These are phyloP conservation scores for Ciconia boyciana DNA, from an alignment of 2,113 vertebrate genomes.

Conservation along the genomic window DNA sequence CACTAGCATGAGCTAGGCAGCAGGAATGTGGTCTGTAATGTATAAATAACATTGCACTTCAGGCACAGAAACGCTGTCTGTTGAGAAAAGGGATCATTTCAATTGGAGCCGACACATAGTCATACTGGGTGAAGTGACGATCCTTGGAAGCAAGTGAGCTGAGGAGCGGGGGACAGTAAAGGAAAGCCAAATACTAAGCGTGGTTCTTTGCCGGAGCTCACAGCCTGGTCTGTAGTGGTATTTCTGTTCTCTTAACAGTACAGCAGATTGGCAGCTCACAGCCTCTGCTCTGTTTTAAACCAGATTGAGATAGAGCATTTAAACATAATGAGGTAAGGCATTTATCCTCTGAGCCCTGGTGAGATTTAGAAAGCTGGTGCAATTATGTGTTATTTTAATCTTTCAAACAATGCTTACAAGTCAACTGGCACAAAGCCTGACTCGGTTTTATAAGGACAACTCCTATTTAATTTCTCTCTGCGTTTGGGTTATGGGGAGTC, in stretches of 20 bases:
- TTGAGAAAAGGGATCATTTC: background rate
- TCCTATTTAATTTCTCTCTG: background rate
- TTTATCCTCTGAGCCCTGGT: slow-evolving; percentile 42
- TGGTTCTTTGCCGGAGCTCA: background rate
- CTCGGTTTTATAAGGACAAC: slow-evolving; percentile 39
- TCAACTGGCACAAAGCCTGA: slow-evolving; percentile 7
- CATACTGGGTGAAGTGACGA: background rate
- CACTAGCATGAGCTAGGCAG: background rate
- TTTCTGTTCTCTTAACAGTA: background rate
- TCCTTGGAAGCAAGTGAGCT: background rate
- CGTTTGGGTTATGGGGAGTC: background rate
- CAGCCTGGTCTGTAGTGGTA: background rate
- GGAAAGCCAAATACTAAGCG: background rate
- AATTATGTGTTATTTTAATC: slow-evolving; percentile 31
- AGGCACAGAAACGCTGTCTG: background rate
- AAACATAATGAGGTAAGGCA: slow-evolving; percentile 12
- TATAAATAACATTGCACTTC: background rate
- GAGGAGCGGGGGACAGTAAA: background rate
- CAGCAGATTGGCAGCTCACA: slow-evolving; percentile 2
- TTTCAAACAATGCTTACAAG: slow-evolving; percentile 19
- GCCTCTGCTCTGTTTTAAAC: slow-evolving; percentile 27
- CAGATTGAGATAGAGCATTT: slow-evolving; percentile 31
- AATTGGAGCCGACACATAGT: background rate
- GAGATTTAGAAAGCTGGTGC: slow-evolving; percentile 40
- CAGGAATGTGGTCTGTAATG: background rate